Evolutionary conservation across 2,888 invertebrate species (phyloP), one percentile per base, ranked within the genome.

Genomic region (Athripsodes cinereus): DNA sequence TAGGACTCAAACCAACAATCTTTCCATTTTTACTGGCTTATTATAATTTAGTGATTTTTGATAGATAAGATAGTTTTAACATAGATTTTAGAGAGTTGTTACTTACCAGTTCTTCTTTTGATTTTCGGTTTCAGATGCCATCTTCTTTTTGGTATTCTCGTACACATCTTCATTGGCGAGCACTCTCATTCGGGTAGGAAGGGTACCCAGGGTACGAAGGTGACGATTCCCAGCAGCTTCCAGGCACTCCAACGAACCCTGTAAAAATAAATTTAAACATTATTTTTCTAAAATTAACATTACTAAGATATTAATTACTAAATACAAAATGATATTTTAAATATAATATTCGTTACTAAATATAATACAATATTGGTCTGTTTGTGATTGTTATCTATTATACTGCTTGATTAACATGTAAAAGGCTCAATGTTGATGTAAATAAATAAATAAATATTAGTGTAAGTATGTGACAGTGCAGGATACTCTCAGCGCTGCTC

Each of bases 91-190:
- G n/a, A n/a, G n/a, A n/a, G n/a, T n/a, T n/a, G n/a, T n/a, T 55
- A 62, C 72, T 72, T 71, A 92, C 92, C 90, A 92, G 81, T 93
- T 93, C 74, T 92, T 94, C 79, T 93, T 94, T 76, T 88, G 91
- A 75, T 89, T 90, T 73, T 95, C 92, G 74, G 94, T 92, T 66
- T 90, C 92, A 69, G 87, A 86, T 69, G 91, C 92, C 91, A 96
- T 93, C 69, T 92, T 87, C 73, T 90, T 87, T 76, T 88, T 85
- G 66, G 96, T 96, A 68, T 89, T 87, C 76, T 92, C 92, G 78
- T 96, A 96, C 61, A 94, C 91, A 81, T 96, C 96, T 71, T 96
- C 96, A 70, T 93, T 96, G 68, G 96, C 96, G 72, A 90, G 91
- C 67, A 96, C 89, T 65, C 92, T 87, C 85, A 96, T 90, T 73